Base-by-base conservation (phyloP, 2,888 invertebrate genomes). In the Heteromyza rotundicornis region DNA sequence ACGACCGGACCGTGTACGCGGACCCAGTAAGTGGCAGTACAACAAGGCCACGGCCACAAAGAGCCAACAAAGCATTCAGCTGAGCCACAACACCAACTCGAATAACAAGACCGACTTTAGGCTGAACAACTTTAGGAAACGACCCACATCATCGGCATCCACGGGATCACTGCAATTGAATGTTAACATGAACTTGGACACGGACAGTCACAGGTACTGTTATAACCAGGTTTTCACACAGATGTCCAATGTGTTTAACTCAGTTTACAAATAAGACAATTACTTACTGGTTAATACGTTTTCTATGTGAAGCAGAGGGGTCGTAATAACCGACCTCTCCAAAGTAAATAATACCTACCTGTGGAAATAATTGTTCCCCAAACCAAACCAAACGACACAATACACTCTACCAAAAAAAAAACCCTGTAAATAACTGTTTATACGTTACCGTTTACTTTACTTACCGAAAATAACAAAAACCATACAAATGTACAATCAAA, bases 21-120 rank as follows among this genome's bases (percentile, higher is more conserved):
- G 84, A 71, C 84, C 84, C 71, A 79, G 82, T 50, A 85, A 79
- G 60, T 83, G 82, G 81, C 78, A 77, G 62, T 73, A 85, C 80
- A 76, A 84, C 80, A 60, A 85, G 84, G 70, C 83, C 83, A 67
- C 71, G 50, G 62, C 63, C 60, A 68, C 84, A 83, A 66, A 84
- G 69, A 84, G 16, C 16, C 14, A 40, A n/a, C 16, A 55, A 55
- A 32, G 57, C 16, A 24, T 12, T n/a, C 50, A 19, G 22, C 20
- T 24, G 16, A 24, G 23, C 22, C n/a, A 47, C 54, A 23, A 24
- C 54, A 53, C 23, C 54, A 54, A 24, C 62, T 64, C 24, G 49
- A 65, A 52, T 23, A 67, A 64, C 36, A 69, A 86, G 84, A 73
- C 84, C 84, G 80, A 85, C 84, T 64, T 66, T 55, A 60, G 66